Conservation (phyloP, 2,797 vertebrate species). For the Gadopsis marmoratus region DNA sequence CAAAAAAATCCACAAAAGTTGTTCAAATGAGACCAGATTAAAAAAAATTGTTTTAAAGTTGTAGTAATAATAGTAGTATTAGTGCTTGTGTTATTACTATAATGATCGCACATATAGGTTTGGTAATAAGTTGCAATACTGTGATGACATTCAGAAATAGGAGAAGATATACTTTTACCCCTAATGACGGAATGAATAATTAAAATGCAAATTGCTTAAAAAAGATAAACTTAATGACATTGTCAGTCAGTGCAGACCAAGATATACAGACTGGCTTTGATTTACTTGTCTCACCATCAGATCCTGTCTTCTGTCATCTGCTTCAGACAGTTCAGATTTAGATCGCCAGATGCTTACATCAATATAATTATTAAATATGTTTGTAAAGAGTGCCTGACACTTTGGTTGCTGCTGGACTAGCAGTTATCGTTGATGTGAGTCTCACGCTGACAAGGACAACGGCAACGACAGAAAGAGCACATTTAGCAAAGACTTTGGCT, state of each 20-base stretch:
- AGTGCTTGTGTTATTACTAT: not conserved
- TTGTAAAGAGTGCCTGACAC: too few relatives aligned
- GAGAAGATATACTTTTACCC: not conserved
- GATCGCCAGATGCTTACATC: not conserved
- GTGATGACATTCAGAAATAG: not conserved
- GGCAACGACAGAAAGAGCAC: not conserved
- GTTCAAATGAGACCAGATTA: not conserved
- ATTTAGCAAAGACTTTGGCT: conserved; percentile 17
- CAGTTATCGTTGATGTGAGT: conserved; percentile 1
- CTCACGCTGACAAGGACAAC: not conserved
- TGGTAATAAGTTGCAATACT: not conserved
- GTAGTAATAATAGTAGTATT: not conserved
- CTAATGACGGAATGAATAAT: not conserved
- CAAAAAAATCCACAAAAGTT: conserved; percentile 32
- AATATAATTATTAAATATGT: not conserved
- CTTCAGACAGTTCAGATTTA: not conserved
- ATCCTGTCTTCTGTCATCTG: not conserved
- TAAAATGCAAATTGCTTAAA: not conserved
- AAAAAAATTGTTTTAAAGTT: not conserved
- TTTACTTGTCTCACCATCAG: not conserved
- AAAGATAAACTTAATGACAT: conserved; percentile 1
- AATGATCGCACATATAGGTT: not conserved
- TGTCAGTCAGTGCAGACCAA: not conserved
- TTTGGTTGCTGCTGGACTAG: not conserved
- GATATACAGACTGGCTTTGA: not conserved